A percentile compares a stretch with the other conserved stretches of the same genome.
Evolutionary conservation across 2,113 vertebrate species (phyloP).

Genomic region (Copsychus sechellarum): DNA sequence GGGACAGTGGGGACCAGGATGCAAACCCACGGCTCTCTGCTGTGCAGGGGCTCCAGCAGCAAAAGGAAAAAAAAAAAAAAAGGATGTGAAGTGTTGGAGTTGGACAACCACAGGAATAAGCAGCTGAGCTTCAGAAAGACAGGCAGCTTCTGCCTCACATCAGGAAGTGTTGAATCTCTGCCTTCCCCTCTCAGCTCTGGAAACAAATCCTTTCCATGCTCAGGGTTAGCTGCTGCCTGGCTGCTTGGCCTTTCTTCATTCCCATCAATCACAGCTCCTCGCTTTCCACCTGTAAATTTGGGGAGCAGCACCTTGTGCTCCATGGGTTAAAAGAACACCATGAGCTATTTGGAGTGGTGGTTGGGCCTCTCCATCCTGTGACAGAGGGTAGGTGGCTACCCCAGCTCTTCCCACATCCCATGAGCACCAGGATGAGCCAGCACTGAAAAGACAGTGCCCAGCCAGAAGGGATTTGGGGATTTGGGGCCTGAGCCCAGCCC

Average conservation of each 20-base stretch:
- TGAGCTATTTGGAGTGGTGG: background rate
- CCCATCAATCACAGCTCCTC: background rate
- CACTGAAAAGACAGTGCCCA: background rate
- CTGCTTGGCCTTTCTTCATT: background rate
- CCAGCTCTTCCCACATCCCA: background rate
- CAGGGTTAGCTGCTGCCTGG: background rate
- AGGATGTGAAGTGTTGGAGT: background rate
- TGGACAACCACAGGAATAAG: background rate
- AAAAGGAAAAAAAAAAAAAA: too few relatives aligned
- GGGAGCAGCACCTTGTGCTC: background rate
- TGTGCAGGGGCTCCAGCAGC: background rate
- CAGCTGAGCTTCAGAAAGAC: background rate
- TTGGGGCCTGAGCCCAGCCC: background rate
- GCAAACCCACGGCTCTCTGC: background rate
- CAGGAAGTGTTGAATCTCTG: background rate
- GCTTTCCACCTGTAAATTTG: fast-evolving
- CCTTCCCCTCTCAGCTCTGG: background rate
- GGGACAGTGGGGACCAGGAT: fast-evolving
- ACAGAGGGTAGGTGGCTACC: too few relatives aligned
- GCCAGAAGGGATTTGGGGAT: background rate
- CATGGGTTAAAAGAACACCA: background rate
- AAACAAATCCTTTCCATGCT: background rate
- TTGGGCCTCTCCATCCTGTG: background rate
- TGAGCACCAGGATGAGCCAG: background rate
- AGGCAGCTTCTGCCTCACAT: background rate